These are phyloP conservation scores for Platysteira castanea DNA, from an alignment of 2,113 vertebrate species.

Conservation along the genomic window DNA sequence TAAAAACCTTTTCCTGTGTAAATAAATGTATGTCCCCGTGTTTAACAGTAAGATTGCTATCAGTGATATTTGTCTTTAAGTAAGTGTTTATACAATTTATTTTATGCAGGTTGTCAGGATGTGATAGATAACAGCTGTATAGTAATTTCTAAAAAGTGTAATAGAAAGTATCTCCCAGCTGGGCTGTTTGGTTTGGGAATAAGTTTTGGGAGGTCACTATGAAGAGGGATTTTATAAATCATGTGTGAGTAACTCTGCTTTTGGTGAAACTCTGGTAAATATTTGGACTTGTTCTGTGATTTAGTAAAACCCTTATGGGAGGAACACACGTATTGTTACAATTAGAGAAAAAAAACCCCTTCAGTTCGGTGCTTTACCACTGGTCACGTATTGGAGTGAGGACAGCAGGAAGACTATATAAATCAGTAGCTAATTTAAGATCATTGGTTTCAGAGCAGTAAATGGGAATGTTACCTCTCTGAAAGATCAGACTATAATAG, in stretches of 20 bases:
- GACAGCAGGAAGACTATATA: neutral
- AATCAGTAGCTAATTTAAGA: neutral
- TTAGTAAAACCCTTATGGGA: neutral
- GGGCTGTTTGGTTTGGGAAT: neutral
- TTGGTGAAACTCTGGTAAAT: slow-evolving; percentile 1
- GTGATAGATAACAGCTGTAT: slow-evolving; percentile 24
- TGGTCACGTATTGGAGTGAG: neutral
- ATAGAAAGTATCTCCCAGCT: neutral
- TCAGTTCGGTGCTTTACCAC: neutral
- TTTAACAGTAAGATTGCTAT: neutral
- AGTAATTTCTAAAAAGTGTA: neutral
- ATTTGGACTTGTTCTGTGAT: neutral
- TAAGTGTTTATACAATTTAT: slow-evolving; percentile 30
- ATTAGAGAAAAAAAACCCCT: neutral
- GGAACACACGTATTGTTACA: neutral
- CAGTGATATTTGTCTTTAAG: slow-evolving; percentile 20
- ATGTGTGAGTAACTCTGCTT: neutral
- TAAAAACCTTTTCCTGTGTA: neutral
- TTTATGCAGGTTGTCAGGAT: neutral
- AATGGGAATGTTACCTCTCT: neutral
- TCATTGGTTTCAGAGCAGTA: neutral
- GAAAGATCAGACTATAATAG: neutral
- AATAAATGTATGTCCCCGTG: neutral
- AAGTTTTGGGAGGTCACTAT: neutral
- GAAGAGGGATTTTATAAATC: neutral